These are phyloP conservation scores for Alauda arvensis DNA, from an alignment of 2,797 vertebrate species.

Conservation along the genomic window DNA sequence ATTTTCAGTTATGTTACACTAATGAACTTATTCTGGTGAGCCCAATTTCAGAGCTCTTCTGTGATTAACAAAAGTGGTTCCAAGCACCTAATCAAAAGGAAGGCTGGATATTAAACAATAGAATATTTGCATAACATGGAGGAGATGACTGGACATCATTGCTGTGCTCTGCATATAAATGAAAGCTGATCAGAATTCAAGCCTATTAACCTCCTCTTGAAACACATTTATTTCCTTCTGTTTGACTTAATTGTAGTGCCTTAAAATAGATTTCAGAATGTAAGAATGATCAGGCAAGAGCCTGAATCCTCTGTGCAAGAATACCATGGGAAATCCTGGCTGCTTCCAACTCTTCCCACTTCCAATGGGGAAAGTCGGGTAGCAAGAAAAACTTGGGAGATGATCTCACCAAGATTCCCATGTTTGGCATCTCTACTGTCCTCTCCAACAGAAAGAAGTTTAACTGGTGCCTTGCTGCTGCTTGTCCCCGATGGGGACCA, in stretches of 20 bases:
- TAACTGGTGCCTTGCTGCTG: neutral
- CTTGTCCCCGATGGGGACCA: rapidly evolving
- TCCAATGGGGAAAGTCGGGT: rapidly evolving
- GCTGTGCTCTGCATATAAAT: conserved; percentile 15
- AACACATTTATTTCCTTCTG: neutral
- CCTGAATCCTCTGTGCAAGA: neutral
- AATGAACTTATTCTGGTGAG: conserved; percentile 15
- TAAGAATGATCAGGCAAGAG: neutral
- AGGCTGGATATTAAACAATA: conserved; percentile 9
- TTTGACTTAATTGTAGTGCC: conserved; percentile 31
- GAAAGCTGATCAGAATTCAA: neutral
- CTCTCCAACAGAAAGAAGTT: neutral
- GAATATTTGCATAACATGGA: conserved; percentile 29
- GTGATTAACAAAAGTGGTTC: conserved; percentile 26
- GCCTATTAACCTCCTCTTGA: conserved; percentile 19
- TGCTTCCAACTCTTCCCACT: neutral
- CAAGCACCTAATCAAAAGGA: neutral
- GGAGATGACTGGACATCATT: conserved; percentile 8
- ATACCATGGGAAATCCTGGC: neutral
- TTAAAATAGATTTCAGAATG: conserved; percentile 4
- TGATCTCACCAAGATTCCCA: neutral
- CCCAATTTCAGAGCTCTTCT: conserved; percentile 2
- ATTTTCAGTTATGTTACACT: conserved; percentile 3
- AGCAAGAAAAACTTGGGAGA: neutral
- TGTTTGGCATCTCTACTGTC: rapidly evolving